Percentiles rank a stretch among this genome's conserved stretches.
Conservation (phyloP, 2,113 vertebrate species). For the Macquaria australasica region DNA sequence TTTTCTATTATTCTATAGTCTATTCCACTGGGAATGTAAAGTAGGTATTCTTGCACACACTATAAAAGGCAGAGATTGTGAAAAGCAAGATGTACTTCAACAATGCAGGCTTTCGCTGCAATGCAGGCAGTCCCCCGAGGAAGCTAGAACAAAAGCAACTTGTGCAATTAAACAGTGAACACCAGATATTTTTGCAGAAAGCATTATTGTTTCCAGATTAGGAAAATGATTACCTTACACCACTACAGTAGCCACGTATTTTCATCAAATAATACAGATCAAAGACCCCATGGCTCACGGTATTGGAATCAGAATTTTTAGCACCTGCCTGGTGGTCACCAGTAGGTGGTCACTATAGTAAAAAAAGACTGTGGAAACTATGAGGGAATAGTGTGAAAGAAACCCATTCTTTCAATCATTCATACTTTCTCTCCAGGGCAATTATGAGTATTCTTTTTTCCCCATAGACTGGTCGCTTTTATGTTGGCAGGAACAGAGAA, state of each 20-base stretch:
- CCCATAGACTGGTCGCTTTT: conserved; percentile 60
- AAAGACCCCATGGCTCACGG: neutral
- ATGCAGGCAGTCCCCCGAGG: neutral
- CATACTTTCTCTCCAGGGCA: conserved; percentile 47
- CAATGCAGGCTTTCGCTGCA: neutral
- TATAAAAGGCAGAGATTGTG: neutral
- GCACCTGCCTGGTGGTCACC: conserved; percentile 28
- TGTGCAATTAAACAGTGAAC: conserved; percentile 22
- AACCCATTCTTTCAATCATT: conserved; percentile 63
- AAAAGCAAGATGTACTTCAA: neutral
- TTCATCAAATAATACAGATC: conserved; percentile 11
- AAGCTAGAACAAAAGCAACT: conserved; percentile 15
- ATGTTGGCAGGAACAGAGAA: conserved; percentile 63
- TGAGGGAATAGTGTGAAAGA: conserved; percentile 33
- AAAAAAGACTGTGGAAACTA: conserved; percentile 44
- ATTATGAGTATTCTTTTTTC: conserved; percentile 53
- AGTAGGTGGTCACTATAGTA: conserved; percentile 38
- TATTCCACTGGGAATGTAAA: neutral
- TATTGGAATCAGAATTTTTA: conserved; percentile 37
- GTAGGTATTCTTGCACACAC: neutral
- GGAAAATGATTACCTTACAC: conserved; percentile 35
- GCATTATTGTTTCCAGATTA: conserved; percentile 8
- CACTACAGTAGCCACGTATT: neutral
- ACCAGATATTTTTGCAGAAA: neutral
- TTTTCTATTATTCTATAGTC: neutral